These are phyloP conservation scores for Telmatochromis bifrenatus DNA, from an alignment of 2,113 vertebrate species.

Conservation along the genomic window DNA sequence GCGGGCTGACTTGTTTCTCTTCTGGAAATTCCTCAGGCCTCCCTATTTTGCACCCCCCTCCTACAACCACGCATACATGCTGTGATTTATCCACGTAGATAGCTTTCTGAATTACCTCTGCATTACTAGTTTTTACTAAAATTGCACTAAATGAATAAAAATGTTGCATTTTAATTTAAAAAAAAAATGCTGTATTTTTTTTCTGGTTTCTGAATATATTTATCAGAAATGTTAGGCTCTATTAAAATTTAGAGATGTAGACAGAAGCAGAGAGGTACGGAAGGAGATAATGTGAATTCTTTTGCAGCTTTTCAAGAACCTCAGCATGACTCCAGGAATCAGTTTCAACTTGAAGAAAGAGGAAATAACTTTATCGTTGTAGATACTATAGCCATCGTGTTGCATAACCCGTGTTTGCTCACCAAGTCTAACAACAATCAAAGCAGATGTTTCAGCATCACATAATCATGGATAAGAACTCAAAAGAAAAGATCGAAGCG, in stretches of 20 bases:
- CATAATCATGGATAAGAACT: background rate
- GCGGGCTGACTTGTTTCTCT: slow-evolving; percentile 50
- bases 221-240: background rate
- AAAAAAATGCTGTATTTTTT: background rate
- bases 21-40: slow-evolving; percentile 67
- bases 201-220: background rate
- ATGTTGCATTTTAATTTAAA: background rate
- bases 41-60: background rate
- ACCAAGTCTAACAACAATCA: background rate
- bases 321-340: background rate
- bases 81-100: slow-evolving; percentile 14
- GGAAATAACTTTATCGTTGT: background rate
- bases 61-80: slow-evolving; percentile 10
- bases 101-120: background rate
- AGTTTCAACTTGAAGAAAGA: background rate
- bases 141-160: background rate
- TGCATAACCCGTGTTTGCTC: background rate
- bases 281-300: background rate
- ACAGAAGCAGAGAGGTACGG: background rate
- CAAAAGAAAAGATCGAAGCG: background rate
- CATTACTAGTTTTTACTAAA: background rate
- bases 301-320: background rate
- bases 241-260: background rate
- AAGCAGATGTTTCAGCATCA: background rate
- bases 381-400: background rate